These are phyloP conservation scores for Salvelinus fontinalis DNA, from an alignment of 2,113 vertebrate species.

Conservation along the genomic window DNA sequence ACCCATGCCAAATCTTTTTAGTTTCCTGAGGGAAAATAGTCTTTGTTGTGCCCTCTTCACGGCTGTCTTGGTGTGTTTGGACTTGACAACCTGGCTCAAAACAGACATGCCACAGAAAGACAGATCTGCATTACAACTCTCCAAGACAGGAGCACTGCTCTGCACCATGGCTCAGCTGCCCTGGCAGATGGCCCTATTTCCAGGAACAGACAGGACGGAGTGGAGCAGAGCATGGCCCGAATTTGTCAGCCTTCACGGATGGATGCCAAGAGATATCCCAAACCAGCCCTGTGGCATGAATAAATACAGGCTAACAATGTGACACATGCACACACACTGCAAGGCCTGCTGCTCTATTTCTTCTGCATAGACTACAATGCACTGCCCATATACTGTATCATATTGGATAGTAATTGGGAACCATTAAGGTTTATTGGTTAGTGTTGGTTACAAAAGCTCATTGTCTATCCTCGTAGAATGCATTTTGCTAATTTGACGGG, in stretches of 20 bases:
- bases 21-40: too few species aligned
- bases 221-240: conserved; percentile 23
- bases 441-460: background rate
- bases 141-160: conserved; percentile 35
- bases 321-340: background rate
- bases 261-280: conserved; percentile 31
- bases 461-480: background rate
- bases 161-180: conserved; percentile 42
- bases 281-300: conserved; percentile 19
- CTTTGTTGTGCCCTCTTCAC: too few species aligned
- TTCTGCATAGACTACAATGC: background rate
- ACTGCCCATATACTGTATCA: background rate
- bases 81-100: conserved; percentile 17
- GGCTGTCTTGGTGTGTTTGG: too few species aligned
- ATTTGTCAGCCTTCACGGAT: conserved; percentile 20
- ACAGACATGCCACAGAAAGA: conserved; percentile 28
- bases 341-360: background rate
- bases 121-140: conserved; percentile 10
- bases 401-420: background rate
- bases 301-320: conserved; percentile 27
- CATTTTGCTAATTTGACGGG: background rate
- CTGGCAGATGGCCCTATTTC: conserved; percentile 47
- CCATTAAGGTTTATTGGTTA: background rate
- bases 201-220: conserved; percentile 52
- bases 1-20: too few species aligned